Base-by-base conservation (phyloP, 2,113 vertebrate species). In the Austrofundulus limnaeus region DNA sequence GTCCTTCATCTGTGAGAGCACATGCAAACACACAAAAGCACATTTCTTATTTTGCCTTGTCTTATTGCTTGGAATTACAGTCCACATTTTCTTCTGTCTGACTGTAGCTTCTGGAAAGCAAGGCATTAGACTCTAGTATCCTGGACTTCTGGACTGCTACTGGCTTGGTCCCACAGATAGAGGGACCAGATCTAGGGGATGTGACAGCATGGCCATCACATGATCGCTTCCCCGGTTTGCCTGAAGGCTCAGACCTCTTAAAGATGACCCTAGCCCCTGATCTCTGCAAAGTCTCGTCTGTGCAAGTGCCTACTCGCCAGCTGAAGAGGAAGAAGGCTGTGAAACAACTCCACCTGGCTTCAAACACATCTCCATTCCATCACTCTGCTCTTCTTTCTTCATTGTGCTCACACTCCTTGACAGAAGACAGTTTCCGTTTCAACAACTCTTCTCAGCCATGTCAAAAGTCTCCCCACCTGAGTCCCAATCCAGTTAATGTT, bases 271-370 rank as follows among this genome's bases (percentile, higher is more conserved):
- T 21, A 9, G 60, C 17, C 8, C 19, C 10, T 0, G 41, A 50
- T 7, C 16, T n/a, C 24, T 49, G 48, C 53, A 20, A 43, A 39
- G 55, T 42, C 2, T 78, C 75, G 3, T 52, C 80, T 4, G 6
- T 39, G 12, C 34, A 68, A n/a, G 78, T 77, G n/a, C 75, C 55
- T 0, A 39, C 49, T 4, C 77, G 75, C 11, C 78, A 87, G 45
- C 78, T 94, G 38, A 88, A 82, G 67, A 83, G 91, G 72, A 92
- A 90, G 77, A 92, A 89, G 79, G 86, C 85, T 5, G 41, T 87
- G 51, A 81, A 74, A 28, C 88, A 90, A 60, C 80, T 87, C 15
- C 54, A 61, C 11, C 59, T 92, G 38, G 72, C 81, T 0, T 58
- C 88, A 0, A 65, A 53, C 10, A 31, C 58, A 20, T 57, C 57